Evolutionary conservation across 1,140 invertebrate genomes (phyloP).

Genomic region (Drosophila repletoides): DNA sequence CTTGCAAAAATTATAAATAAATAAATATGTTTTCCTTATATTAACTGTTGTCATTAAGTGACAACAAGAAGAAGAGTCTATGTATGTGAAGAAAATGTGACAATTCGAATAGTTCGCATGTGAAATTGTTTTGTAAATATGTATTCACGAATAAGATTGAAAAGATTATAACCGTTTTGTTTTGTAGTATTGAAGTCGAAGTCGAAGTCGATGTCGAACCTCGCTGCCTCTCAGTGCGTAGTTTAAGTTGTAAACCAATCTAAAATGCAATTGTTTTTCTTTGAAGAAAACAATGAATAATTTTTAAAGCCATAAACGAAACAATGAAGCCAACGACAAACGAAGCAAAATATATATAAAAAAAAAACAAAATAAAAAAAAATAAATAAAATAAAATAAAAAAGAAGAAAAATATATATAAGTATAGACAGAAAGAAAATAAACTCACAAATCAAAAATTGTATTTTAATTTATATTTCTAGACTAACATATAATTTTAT

Average conservation of each 20-base stretch:
- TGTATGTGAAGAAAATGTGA: slow-evolving; percentile 15
- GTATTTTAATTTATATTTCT: slow-evolving; percentile 52
- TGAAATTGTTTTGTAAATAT: slow-evolving; percentile 51
- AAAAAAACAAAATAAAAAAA: slow-evolving; percentile 8
- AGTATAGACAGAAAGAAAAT: slow-evolving; percentile 2
- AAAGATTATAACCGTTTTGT: slow-evolving; percentile 21
- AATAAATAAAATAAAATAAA: slow-evolving; percentile 14
- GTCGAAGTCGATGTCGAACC: slow-evolving; percentile 65
- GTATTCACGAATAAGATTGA: slow-evolving; percentile 34
- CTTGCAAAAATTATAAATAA: slow-evolving; percentile 48
- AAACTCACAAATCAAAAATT: slow-evolving; percentile 60
- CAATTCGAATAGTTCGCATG: slow-evolving; percentile 57
- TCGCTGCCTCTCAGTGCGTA: slow-evolving; percentile 81
- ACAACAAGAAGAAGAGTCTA: slow-evolving; percentile 21
- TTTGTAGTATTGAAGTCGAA: slow-evolving; percentile 50
- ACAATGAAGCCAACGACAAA: slow-evolving; percentile 44
- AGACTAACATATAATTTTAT: slow-evolving; percentile 56
- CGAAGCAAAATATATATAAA: slow-evolving; percentile 11
- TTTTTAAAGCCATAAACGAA: slow-evolving; percentile 29
- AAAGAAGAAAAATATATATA: slow-evolving; percentile 7
- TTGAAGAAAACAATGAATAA: neutral
- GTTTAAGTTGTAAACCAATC: slow-evolving; percentile 48
- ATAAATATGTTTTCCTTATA: neutral
- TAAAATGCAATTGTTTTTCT: slow-evolving; percentile 17
- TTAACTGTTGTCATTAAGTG: slow-evolving; percentile 1